Base-by-base conservation (phyloP, 2,113 vertebrate genomes). In the Papio anubis region DNA sequence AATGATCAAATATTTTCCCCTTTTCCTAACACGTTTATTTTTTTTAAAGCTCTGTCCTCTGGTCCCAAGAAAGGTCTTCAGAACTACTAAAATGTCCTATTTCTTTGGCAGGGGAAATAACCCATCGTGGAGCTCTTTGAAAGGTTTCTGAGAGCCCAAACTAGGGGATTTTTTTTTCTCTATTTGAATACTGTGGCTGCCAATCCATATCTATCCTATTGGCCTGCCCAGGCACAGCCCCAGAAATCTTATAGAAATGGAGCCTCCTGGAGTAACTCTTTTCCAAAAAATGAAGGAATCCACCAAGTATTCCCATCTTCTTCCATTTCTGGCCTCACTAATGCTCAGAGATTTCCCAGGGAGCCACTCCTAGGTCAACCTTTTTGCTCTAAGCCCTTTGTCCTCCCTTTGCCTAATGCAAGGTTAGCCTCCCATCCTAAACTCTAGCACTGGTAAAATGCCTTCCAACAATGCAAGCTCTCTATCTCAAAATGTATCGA, bases 1-100 rank as follows among this genome's bases (percentile, higher is more conserved):
- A 94, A 84, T 85, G 81, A 96, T 94, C 61, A 93, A 92, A 92
- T 94, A 93, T 72, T 78, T 80, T 83, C 75, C 21, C 9, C 43
- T 70, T 92, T 96, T 93, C 92, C 75, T 72, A 93, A 38, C 20
- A 90, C 0, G 8, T 20, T 50, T 87, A 85, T 87, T 18, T 38
- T 55, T 80, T 64, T 52, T 4, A 38, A 89, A 68, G 30, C 35
- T 86, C 13, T 75, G 3, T 91, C 38, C 32, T 93, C 43, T 94
- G 32, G 86, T 92, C 50, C 83, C 40, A 96, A 81, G 79, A 95
- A 95, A 94, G 73, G 68, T 61, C 55, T 92, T 96, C 4, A 78
- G 18, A 92, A 50, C 6, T 87, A 66, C 76, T 93, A 87, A 93
- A 93, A 94, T 30, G 75, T 76, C 35, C 57, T 52, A n/a, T 70